Conservation (phyloP, 2,888 invertebrate genomes). For the Matsumyia berberina region DNA sequence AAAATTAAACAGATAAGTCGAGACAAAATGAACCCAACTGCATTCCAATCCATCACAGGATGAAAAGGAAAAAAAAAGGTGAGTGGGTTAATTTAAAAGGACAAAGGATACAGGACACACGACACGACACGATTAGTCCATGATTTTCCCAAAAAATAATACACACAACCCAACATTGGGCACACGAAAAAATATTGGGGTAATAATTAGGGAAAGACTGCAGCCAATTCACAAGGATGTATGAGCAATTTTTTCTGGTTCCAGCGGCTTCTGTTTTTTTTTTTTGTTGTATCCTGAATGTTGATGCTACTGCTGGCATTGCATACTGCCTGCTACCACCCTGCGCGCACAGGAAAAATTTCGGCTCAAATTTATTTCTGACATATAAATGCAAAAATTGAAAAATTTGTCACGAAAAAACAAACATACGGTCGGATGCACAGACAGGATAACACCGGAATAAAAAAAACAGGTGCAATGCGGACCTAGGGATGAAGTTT, state of each 20-base stretch:
- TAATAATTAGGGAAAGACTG: conserved; percentile 75
- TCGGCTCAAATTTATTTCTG: conserved; percentile 74
- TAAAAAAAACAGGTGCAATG: conserved; percentile 16
- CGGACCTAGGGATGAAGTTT: conserved; percentile 28
- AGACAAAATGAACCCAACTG: conserved; percentile 25
- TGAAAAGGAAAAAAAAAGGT: conserved; percentile 36
- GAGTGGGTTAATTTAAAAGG: conserved; percentile 74
- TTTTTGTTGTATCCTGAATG: conserved; percentile 23
- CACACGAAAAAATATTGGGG: conserved; percentile 16
- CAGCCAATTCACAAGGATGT: conserved; percentile 74
- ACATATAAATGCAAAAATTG: conserved; percentile 75
- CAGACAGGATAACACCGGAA: conserved; percentile 25
- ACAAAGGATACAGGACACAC: conserved; percentile 56
- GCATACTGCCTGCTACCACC: background rate
- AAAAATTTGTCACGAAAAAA: conserved; percentile 76
- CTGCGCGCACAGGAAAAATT: conserved; percentile 41
- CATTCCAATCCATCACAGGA: conserved; percentile 42
- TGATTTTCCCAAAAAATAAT: conserved; percentile 41
- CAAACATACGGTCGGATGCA: conserved; percentile 67
- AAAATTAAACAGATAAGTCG: no score
- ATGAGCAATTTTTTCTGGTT: conserved; percentile 61
- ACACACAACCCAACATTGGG: conserved; percentile 25
- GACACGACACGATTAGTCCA: conserved; percentile 70
- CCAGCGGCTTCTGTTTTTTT: conserved; percentile 18
- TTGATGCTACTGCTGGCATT: conserved; percentile 6